Evolutionary conservation across 64 coral and sea anemone species (phyloP).

Genomic region (Stichodactyla mertensii): DNA sequence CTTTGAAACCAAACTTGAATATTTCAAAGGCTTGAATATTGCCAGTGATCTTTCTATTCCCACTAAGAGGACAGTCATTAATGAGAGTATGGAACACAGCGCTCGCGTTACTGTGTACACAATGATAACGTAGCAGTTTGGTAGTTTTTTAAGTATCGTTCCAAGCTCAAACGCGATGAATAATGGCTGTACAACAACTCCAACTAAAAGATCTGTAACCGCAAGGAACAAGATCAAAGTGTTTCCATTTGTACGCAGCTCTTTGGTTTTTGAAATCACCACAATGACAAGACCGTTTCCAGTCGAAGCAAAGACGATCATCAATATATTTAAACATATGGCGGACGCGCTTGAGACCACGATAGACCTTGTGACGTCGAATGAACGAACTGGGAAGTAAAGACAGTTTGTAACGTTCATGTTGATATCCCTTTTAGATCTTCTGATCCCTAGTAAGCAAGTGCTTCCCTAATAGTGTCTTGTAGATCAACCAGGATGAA

Average conservation of each 20-base stretch:
- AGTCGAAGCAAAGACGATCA: not conserved
- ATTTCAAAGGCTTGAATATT: constrained; percentile 32
- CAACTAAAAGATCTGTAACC: constrained; percentile 1
- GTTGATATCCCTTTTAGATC: not conserved
- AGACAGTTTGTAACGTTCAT: constrained; percentile 20
- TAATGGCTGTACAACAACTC: constrained; percentile 33
- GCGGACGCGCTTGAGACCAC: constrained; percentile 6
- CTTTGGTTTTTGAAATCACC: not conserved
- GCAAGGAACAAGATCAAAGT: constrained; percentile 18
- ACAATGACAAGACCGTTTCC: constrained; percentile 7
- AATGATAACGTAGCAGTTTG: not conserved
- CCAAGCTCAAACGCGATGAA: constrained; percentile 15
- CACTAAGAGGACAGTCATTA: constrained; percentile 14
- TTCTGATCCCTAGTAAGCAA: no score
- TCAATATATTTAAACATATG: constrained; percentile 11
- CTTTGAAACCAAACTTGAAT: constrained; percentile 6
- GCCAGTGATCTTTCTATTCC: constrained; percentile 25
- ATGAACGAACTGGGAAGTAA: constrained; percentile 1
- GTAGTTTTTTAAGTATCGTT: not conserved
- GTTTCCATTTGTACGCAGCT: constrained; percentile 6
- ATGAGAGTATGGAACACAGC: constrained; percentile 12
- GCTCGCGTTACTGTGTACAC: not conserved
- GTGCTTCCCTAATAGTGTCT: no score
- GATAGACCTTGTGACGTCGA: not conserved
- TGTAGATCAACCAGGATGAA: no score